These are phyloP conservation scores for Drosophila percnosoma DNA, from an alignment of 2,888 invertebrate species.

Conservation along the genomic window DNA sequence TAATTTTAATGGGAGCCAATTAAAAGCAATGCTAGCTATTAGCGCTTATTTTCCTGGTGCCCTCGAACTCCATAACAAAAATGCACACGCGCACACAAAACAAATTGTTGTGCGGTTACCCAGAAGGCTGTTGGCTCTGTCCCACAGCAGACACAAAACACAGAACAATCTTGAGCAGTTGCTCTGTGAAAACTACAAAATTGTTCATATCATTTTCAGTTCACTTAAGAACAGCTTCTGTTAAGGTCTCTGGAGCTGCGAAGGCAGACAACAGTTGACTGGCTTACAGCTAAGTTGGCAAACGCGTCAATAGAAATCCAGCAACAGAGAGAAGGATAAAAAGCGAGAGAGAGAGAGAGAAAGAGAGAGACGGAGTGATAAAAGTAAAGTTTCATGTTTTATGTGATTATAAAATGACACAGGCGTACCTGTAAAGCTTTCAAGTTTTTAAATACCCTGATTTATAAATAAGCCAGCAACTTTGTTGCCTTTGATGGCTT, in stretches of 20 bases:
- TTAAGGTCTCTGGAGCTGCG: background rate
- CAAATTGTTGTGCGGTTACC: slow-evolving; percentile 62
- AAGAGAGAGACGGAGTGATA: background rate
- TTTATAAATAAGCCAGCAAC: background rate
- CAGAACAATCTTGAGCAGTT: slow-evolving; percentile 25
- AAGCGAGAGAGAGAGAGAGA: background rate
- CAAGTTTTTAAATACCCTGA: background rate
- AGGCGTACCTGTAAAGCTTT: slow-evolving; percentile 26
- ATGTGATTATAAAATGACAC: slow-evolving; percentile 1
- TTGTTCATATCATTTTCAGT: slow-evolving; percentile 51
- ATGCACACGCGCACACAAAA: slow-evolving; percentile 66
- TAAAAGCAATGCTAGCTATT: slow-evolving; percentile 68
- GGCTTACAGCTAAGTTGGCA: slow-evolving; percentile 34
- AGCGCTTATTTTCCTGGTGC: slow-evolving; percentile 20
- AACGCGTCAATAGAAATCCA: slow-evolving; percentile 23
- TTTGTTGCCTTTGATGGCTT: background rate
- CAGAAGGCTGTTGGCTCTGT: slow-evolving; percentile 24
- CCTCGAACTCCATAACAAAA: slow-evolving; percentile 11
- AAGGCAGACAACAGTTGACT: slow-evolving; percentile 17
- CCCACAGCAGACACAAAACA: background rate
- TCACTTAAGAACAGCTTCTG: slow-evolving; percentile 14
- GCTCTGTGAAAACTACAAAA: slow-evolving; percentile 33
- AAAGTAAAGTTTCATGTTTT: background rate
- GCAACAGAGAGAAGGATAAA: background rate
- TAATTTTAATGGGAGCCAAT: slow-evolving; percentile 80